A percentile compares a stretch with the other conserved stretches of the same genome.
Evolutionary conservation across 1,140 invertebrate species (phyloP).

Genomic region (Micrasema longulum): DNA sequence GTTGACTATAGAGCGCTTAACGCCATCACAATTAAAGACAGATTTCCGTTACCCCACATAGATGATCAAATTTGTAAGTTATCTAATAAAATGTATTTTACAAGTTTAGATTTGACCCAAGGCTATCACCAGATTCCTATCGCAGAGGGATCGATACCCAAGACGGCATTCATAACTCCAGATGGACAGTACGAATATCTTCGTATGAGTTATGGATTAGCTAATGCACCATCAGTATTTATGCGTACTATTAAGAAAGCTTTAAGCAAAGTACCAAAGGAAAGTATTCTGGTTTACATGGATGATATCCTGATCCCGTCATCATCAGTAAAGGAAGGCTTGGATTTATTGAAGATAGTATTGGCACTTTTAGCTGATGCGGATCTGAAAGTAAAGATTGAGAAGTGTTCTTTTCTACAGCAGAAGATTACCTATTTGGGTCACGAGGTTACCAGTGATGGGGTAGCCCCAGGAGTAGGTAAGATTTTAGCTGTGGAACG

Average conservation of each 20-base stretch:
- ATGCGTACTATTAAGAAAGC: constrained; percentile 59
- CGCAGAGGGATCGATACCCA: constrained; percentile 56
- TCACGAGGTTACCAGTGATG: not conserved
- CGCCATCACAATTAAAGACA: not conserved
- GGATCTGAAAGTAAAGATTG: not conserved
- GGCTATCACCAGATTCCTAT: constrained; percentile 59
- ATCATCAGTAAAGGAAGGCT: not conserved
- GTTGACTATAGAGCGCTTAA: not conserved
- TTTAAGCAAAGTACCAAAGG: not conserved
- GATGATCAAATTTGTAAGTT: constrained; percentile 5
- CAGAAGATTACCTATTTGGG: not conserved
- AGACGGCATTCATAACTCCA: constrained; percentile 60
- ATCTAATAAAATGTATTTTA: constrained; percentile 32
- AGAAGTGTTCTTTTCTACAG: constrained; percentile 10
- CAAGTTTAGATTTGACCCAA: constrained; percentile 30
- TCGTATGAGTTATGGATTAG: constrained; percentile 60
- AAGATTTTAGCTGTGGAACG: constrained; percentile 7
- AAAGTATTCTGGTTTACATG: constrained; percentile 1
- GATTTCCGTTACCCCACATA: constrained; percentile 1
- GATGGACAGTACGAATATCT: constrained; percentile 58
- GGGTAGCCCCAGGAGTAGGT: not conserved
- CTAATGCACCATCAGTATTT: constrained; percentile 60
- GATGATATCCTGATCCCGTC: not conserved
- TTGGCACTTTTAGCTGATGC: not conserved
- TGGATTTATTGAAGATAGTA: not conserved